Evolutionary conservation across 2,113 vertebrate genomes (phyloP), one percentile per base, ranked within the genome.

Genomic region (Psilopsiagon aymara): DNA sequence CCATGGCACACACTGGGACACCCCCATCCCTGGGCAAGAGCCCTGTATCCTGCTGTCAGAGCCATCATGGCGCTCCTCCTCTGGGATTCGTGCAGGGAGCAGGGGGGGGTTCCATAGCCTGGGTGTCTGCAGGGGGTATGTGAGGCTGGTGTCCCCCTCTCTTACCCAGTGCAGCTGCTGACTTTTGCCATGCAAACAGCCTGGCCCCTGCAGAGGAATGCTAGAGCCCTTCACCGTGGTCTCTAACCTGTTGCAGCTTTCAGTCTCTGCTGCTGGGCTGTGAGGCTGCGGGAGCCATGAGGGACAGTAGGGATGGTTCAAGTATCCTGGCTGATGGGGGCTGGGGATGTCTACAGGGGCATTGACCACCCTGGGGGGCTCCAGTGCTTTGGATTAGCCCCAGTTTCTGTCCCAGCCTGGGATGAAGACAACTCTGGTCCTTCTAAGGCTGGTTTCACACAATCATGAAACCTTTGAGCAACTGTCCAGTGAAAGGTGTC

Each of bases 241-340:
- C 60, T 82, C 86, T 37, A 69, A 51, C 52, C 60, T 23, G 44
- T 33, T 37, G 43, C 43, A 27, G 51, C 51, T 51, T 66, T 43
- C 11, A 19, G 29, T 21, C 10, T 9, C 16, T 29, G 4, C 8
- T 74, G 76, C 25, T 0, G 1, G 44, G 44, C 17, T 2, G 39
- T 6, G 46, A 52, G 37, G 84, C 37, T 63, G 47, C 67, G 49
- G 49, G 68, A 57, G 51, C 2, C 0, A 21, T 2, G 7, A 35
- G 29, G 43, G 31, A 35, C 1, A 1, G 29, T 7, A 21, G 49
- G 35, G 35, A 35, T 10, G 27, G 60, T 51, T 59, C 60, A 51
- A 27, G 7, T 14, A 15, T 27, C 51, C 43, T 3, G 0, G 13
- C 25, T 33, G 35, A 27, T 43, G 59, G 76, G 59, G 8, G 19